phyloP scores from a whole-genome alignment of 1,140 invertebrate genomes.

The Hormaphis cornu region DNA sequence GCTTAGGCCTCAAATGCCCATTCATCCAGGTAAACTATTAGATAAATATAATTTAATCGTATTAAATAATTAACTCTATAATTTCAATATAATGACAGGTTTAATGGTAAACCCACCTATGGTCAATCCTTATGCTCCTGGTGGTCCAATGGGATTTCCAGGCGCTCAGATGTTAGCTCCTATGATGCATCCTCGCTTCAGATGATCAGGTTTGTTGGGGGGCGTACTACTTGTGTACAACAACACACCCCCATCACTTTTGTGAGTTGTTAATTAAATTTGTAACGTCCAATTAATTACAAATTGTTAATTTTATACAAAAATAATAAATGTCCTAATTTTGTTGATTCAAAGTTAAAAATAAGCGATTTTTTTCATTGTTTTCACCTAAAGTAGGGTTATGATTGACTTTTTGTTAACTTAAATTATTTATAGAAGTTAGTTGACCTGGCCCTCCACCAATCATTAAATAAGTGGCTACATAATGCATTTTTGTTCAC shows the following conservation, averaged over 20 bases:
- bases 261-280: slow-evolving; percentile 18
- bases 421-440: slow-evolving; percentile 16
- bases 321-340: slow-evolving; percentile 12
- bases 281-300: not conserved
- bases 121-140: slow-evolving; percentile 52
- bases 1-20: slow-evolving; percentile 29
- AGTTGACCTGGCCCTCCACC: not conserved
- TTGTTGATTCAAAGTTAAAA: not conserved
- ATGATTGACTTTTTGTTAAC: not conserved
- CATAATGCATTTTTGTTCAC: slow-evolving; percentile 23
- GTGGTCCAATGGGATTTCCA: slow-evolving; percentile 51
- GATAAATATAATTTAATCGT: not conserved
- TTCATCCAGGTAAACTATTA: slow-evolving; percentile 23
- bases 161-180: slow-evolving; percentile 52
- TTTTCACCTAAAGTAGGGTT: not conserved
- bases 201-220: slow-evolving; percentile 54
- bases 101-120: slow-evolving; percentile 56
- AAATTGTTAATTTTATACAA: slow-evolving; percentile 16
- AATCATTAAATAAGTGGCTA: not conserved
- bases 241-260: slow-evolving; percentile 32
- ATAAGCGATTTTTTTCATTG: not conserved
- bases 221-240: slow-evolving; percentile 38
- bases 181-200: slow-evolving; percentile 67
- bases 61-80: not conserved
- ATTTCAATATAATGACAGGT: slow-evolving; percentile 45